phyloP scores from a whole-genome alignment of 1,140 invertebrate genomes.

The Bombus balteatus region DNA sequence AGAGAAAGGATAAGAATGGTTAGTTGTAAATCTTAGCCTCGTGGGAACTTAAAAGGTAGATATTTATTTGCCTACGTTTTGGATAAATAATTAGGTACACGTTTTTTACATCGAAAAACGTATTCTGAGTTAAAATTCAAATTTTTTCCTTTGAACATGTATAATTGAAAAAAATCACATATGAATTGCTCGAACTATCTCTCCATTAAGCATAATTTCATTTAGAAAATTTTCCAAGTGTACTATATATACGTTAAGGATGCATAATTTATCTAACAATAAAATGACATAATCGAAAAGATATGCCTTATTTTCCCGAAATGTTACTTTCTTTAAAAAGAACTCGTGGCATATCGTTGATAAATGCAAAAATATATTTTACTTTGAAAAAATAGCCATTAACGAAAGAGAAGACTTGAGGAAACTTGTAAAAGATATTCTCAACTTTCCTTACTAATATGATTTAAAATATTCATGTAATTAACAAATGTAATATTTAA shows the following conservation, averaged over 20 bases:
- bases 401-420: not conserved
- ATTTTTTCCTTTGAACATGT: too few relatives aligned
- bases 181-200: too few relatives aligned
- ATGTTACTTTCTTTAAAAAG: too few relatives aligned
- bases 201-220: too few relatives aligned
- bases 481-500: not conserved
- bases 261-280: too few relatives aligned
- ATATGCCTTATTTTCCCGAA: too few relatives aligned
- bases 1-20: conserved; percentile 22
- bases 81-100: not conserved
- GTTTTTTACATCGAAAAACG: not conserved
- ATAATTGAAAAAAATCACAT: too few relatives aligned
- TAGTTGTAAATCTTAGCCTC: conserved; percentile 47
- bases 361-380: not conserved
- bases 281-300: too few relatives aligned
- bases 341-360: too few relatives aligned
- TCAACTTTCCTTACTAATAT: not conserved
- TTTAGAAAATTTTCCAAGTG: too few relatives aligned
- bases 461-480: not conserved
- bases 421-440: not conserved
- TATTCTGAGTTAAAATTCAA: not conserved
- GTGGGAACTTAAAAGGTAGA: not conserved
- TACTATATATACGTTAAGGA: too few relatives aligned
- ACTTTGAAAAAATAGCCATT: not conserved
- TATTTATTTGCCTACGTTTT: not conserved